phyloP scores from a whole-genome alignment of 2,113 vertebrate species.

The Sphyrna mokarran region DNA sequence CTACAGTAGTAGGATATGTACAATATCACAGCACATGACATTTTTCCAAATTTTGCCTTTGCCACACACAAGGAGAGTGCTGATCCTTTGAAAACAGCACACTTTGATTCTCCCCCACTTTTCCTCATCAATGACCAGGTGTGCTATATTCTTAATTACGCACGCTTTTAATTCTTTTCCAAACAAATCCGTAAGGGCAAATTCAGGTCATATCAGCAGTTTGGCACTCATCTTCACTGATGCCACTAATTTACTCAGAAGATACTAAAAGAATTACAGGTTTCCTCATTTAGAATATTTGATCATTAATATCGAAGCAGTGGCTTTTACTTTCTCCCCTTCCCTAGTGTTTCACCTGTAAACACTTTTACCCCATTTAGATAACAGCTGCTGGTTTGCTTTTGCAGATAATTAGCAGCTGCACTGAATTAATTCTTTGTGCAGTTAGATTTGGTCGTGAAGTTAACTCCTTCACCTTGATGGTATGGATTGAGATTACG shows the following conservation, averaged over 20 bases:
- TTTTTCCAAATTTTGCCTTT: not conserved
- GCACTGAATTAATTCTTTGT: slow-evolving; percentile 28
- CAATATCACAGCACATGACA: not conserved
- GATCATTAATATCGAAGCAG: not conserved
- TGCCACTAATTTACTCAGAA: not conserved
- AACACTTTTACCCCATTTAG: slow-evolving; percentile 29
- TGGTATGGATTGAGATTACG: not conserved
- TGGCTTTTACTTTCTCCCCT: not conserved
- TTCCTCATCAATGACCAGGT: not conserved
- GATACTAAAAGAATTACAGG: not conserved
- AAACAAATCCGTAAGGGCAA: not conserved
- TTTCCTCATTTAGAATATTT: not conserved
- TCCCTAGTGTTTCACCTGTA: slow-evolving; percentile 16
- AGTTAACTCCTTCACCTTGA: slow-evolving; percentile 16
- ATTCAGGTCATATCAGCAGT: not conserved
- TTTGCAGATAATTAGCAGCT: slow-evolving; percentile 36
- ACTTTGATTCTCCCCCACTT: not conserved
- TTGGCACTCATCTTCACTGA: not conserved
- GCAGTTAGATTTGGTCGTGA: not conserved
- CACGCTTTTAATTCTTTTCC: not conserved
- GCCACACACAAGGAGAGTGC: not conserved
- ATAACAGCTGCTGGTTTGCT: slow-evolving; percentile 31
- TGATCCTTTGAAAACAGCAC: not conserved
- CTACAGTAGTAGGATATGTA: not conserved
- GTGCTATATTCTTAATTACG: not conserved